A percentile compares a stretch with the other conserved stretches of the same genome.
phyloP scores from a whole-genome alignment of 2,113 vertebrate species.

The Aix galericulata region DNA sequence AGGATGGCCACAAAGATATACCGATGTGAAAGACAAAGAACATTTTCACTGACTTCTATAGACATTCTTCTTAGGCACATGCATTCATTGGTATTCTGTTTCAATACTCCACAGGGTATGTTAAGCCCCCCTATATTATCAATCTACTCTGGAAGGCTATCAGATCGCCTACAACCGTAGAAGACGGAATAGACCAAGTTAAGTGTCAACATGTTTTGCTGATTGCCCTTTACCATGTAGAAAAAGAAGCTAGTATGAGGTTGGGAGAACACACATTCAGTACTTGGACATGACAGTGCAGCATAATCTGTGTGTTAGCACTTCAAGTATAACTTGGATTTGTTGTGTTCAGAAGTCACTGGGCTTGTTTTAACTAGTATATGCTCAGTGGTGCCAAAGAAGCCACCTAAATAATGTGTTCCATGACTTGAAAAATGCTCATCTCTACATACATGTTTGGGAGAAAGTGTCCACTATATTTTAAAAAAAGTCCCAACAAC shows the following conservation, averaged over 20 bases:
- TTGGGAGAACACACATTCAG: neutral
- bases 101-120: neutral
- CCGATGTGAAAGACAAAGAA: neutral
- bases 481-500: neutral
- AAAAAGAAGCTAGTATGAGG: neutral
- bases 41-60: neutral
- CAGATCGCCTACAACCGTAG: neutral
- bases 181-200: neutral
- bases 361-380: neutral
- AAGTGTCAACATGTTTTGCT: neutral
- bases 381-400: neutral
- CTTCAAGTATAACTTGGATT: neutral
- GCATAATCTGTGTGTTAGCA: neutral
- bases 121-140: neutral
- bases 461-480: neutral
- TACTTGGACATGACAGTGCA: neutral
- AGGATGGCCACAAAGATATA: neutral
- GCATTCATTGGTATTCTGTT: neutral
- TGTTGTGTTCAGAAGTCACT: neutral
- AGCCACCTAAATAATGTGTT: neutral
- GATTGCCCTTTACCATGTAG: neutral
- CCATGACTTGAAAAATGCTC: neutral
- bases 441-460: neutral
- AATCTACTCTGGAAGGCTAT: neutral
- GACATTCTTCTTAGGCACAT: neutral